phyloP scores from a whole-genome alignment of 1,140 invertebrate genomes.

The Calycopis cecrops region DNA sequence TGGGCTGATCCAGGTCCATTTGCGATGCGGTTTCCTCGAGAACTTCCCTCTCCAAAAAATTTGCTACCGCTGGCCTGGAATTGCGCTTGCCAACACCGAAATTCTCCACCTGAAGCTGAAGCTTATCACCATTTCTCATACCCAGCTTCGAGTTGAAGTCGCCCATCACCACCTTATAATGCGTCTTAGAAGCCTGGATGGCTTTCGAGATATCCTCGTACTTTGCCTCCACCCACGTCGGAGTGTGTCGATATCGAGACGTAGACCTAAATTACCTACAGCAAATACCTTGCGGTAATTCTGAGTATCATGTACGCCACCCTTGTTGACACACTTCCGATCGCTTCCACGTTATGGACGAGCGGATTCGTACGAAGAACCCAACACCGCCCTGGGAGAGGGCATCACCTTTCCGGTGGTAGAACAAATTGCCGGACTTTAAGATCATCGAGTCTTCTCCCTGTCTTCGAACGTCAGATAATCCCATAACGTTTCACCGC shows the following conservation, averaged over 20 bases:
- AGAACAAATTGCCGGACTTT: too few species aligned
- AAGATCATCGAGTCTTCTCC: too few species aligned
- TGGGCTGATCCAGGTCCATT: slow-evolving; percentile 8
- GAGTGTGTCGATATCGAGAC: background rate
- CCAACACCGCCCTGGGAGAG: too few species aligned
- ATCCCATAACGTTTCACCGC: too few species aligned
- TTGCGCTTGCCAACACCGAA: background rate
- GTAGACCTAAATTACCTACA: background rate
- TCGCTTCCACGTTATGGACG: background rate
- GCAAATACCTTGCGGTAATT: background rate
- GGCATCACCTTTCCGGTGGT: too few species aligned
- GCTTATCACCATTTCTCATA: background rate
- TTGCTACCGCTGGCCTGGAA: background rate
- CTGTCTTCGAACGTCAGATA: too few species aligned
- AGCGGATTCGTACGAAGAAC: too few species aligned
- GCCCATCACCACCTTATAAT: background rate
- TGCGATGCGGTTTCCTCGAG: background rate
- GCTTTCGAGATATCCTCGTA: background rate
- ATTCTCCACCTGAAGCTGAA: background rate
- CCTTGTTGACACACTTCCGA: background rate
- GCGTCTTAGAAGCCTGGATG: background rate
- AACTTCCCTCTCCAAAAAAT: background rate
- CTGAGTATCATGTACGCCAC: slow-evolving; percentile 3
- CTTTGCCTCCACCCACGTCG: background rate
- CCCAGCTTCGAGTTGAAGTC: slow-evolving; percentile 3